phyloP scores from a whole-genome alignment of 2,888 invertebrate genomes.

The Tortrix viridana region DNA sequence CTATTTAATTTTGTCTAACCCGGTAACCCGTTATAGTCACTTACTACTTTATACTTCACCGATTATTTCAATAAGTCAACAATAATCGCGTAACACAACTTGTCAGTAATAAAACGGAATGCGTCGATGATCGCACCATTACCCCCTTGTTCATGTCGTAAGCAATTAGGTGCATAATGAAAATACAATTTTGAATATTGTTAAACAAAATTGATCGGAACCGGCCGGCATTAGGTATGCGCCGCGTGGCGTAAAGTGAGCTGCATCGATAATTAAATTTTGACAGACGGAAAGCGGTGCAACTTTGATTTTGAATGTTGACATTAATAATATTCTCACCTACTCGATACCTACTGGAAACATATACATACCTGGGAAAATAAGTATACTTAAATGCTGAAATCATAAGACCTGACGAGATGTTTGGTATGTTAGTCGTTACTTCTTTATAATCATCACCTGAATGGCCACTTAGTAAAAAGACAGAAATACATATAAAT shows the following conservation, averaged over 20 bases:
- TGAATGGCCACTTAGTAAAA: too few species aligned
- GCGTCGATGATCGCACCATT: constrained; percentile 59
- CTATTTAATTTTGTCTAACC: too few species aligned
- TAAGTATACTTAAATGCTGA: too few species aligned
- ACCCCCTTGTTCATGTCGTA: constrained; percentile 64
- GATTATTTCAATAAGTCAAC: constrained; percentile 17
- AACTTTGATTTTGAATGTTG: too few species aligned
- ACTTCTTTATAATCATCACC: too few species aligned
- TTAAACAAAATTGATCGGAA: constrained; percentile 64
- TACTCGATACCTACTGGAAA: too few species aligned
- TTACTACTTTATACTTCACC: background rate
- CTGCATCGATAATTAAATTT: background rate
- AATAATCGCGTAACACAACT: constrained; percentile 40
- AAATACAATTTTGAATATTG: constrained; percentile 72
- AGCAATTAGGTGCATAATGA: constrained; percentile 66
- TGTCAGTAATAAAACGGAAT: constrained; percentile 47
- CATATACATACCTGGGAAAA: too few species aligned
- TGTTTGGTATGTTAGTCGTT: too few species aligned
- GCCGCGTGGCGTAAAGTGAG: background rate
- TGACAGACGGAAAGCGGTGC: background rate
- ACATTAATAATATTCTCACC: too few species aligned
- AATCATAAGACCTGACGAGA: too few species aligned
- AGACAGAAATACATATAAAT: too few species aligned
- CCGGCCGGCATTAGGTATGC: constrained; percentile 43
- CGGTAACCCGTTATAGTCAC: too few species aligned